Percentiles rank a stretch among this genome's conserved stretches.
phyloP scores from a whole-genome alignment of 2,888 invertebrate genomes.

The Drosophila villosipedis region DNA sequence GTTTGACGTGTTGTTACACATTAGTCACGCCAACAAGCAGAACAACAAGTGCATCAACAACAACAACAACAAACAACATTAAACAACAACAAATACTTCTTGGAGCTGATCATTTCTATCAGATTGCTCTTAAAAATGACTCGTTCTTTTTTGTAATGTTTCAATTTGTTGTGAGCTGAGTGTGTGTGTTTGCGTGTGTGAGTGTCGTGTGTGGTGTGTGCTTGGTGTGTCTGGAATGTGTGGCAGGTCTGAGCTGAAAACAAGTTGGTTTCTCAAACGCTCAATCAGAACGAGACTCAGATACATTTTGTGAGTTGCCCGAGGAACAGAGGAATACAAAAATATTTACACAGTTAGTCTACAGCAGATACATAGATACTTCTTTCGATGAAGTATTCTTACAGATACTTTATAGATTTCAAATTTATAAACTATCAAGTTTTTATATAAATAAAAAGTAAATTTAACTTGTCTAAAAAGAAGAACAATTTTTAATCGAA shows the following conservation, averaged over 20 bases:
- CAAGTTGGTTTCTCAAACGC: conserved; percentile 22
- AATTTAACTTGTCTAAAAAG: background rate
- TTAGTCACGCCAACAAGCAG: conserved; percentile 51
- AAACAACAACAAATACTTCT: conserved; percentile 9
- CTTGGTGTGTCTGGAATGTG: conserved; percentile 2
- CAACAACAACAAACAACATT: conserved; percentile 1
- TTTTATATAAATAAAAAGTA: background rate
- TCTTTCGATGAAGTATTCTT: background rate
- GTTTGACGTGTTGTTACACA: conserved; percentile 56
- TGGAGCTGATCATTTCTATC: conserved; percentile 32
- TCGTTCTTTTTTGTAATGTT: conserved; percentile 7
- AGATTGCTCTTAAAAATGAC: conserved; percentile 25
- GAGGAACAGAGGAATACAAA: conserved; percentile 10
- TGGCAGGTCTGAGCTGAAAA: conserved; percentile 1
- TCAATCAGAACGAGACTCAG: conserved; percentile 19
- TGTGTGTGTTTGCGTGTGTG: background rate
- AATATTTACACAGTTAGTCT: background rate
- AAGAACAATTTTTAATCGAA: background rate
- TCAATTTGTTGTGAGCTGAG: conserved; percentile 16
- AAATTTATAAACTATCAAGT: background rate
- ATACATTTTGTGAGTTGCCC: conserved; percentile 6
- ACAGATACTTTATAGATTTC: background rate
- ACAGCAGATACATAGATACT: background rate
- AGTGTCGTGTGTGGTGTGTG: background rate
- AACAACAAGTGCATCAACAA: background rate